Conservation (phyloP, 2,888 invertebrate species). For the Malthinus seriepunctatus region DNA sequence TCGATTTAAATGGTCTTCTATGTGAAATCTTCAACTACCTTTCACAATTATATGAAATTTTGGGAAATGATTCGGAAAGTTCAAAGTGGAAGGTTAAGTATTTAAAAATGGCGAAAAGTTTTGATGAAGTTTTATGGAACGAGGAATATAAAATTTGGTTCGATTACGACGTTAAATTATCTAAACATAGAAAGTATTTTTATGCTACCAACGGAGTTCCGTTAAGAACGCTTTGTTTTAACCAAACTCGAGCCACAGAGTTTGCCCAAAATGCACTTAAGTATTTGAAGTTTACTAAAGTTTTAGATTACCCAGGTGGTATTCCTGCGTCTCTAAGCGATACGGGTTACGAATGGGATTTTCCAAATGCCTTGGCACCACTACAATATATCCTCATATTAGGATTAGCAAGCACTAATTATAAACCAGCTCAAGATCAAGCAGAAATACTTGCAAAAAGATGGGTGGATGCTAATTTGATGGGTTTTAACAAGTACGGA, state of each 20-base stretch:
- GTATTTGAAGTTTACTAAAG: conserved; percentile 58
- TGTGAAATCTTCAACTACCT: conserved; percentile 69
- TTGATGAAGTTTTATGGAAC: conserved; percentile 75
- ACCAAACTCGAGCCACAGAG: conserved; percentile 33
- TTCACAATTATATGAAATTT: conserved; percentile 61
- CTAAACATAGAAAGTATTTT: conserved; percentile 68
- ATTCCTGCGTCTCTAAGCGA: conserved; percentile 68
- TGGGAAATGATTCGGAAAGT: conserved; percentile 58
- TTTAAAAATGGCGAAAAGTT: conserved; percentile 61
- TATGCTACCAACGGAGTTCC: conserved; percentile 75
- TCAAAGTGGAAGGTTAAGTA: conserved; percentile 60
- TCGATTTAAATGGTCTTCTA: conserved; percentile 80
- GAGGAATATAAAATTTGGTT: conserved; percentile 77
- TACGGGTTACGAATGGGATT: conserved; percentile 79
- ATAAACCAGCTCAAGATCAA: conserved; percentile 58
- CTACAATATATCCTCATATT: conserved; percentile 74
- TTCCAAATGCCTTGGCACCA: conserved; percentile 86
- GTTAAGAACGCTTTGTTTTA: conserved; percentile 63
- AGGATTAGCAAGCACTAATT: conserved; percentile 64
- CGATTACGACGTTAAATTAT: too few relatives aligned
- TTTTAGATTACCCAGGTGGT: conserved; percentile 65
- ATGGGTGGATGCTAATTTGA: conserved; percentile 70
- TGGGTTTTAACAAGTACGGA: conserved; percentile 62
- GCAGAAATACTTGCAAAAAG: conserved; percentile 68
- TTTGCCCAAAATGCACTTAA: conserved; percentile 59